phyloP scores from a whole-genome alignment of 2,113 vertebrate genomes.

The Atrichornis clamosus region DNA sequence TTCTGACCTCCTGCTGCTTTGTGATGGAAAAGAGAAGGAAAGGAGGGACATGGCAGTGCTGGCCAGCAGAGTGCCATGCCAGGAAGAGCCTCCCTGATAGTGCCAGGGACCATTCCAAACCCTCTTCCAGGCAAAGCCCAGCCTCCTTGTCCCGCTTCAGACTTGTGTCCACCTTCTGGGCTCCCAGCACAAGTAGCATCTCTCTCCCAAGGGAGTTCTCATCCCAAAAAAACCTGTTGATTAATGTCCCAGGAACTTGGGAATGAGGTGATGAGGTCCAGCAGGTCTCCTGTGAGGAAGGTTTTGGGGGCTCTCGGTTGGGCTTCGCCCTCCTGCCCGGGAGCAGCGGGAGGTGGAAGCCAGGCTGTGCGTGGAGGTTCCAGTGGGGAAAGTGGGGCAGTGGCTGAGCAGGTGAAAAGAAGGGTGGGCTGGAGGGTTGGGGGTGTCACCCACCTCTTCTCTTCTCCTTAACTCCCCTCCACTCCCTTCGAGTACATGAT shows the following conservation, averaged over 20 bases:
- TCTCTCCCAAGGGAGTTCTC: background rate
- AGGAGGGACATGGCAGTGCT: background rate
- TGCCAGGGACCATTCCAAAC: background rate
- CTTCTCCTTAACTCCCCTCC: slow-evolving; percentile 80
- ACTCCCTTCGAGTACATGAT: slow-evolving; percentile 99
- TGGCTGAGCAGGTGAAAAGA: background rate
- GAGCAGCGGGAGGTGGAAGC: background rate
- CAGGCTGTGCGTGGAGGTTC: background rate
- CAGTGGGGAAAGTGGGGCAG: background rate
- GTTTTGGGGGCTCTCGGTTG: background rate
- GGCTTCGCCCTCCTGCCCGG: background rate
- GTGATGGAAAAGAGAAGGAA: background rate
- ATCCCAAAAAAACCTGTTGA: rapidly evolving
- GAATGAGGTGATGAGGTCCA: background rate
- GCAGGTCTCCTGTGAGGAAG: background rate
- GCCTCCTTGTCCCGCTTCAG: background rate
- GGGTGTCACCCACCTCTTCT: background rate
- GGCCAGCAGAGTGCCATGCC: background rate
- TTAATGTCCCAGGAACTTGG: rapidly evolving
- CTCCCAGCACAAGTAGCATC: background rate
- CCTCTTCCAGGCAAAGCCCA: background rate
- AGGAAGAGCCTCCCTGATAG: background rate
- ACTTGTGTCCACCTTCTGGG: background rate
- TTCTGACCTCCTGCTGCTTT: background rate
- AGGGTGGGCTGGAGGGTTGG: background rate